These are phyloP conservation scores for Myiotriccus ornatus DNA, from an alignment of 2,797 vertebrate species.

Conservation along the genomic window DNA sequence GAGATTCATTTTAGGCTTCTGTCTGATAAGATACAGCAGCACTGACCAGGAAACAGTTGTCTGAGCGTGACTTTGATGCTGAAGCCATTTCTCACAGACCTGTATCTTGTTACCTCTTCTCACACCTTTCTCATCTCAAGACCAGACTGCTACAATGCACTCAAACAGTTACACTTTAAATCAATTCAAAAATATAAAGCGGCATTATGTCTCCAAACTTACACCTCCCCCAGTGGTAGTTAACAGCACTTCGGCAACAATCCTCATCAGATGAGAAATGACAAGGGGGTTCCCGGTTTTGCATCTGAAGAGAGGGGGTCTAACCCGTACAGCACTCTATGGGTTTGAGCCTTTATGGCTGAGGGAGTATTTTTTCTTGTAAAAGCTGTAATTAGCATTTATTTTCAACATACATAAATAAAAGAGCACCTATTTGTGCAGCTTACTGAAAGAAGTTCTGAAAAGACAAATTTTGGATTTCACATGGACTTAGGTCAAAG, in stretches of 20 bases:
- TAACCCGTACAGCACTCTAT: neutral
- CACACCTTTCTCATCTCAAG: neutral
- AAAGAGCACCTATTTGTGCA: neutral
- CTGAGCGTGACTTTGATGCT: neutral
- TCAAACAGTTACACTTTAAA: neutral
- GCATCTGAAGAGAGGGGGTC: neutral
- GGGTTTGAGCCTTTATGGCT: neutral
- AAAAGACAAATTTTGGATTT: neutral
- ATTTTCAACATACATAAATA: neutral
- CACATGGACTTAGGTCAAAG: neutral
- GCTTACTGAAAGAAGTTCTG: neutral
- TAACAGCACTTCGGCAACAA: neutral
- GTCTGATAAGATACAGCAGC: neutral
- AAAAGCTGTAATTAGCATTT: neutral
- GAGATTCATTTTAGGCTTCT: neutral
- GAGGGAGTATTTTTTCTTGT: neutral
- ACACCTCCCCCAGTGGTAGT: fast-evolving
- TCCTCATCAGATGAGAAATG: neutral
- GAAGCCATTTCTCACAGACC: neutral
- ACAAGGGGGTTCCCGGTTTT: neutral
- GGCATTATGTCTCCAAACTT: neutral
- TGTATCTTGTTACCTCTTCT: neutral
- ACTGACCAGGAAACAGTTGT: neutral
- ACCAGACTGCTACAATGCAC: neutral
- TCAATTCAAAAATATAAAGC: neutral